Conservation (phyloP, 2,113 vertebrate species). For the Onychorhynchus coronatus region DNA sequence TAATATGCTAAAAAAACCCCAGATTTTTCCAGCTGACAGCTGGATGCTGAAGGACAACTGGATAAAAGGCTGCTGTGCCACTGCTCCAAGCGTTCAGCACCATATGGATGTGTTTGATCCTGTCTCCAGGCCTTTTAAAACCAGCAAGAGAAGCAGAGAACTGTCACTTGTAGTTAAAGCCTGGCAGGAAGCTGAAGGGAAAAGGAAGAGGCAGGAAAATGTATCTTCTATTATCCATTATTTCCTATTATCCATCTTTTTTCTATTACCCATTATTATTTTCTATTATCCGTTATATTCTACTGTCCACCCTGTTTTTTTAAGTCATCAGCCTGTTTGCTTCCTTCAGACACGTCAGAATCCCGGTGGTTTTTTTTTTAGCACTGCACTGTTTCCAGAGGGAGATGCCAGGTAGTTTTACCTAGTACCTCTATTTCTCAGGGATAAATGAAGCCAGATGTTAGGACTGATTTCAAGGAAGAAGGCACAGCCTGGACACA, state of each 20-base stretch:
- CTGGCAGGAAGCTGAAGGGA: not conserved
- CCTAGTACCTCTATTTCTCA: not conserved
- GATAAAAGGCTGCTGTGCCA: not conserved
- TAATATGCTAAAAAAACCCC: not conserved
- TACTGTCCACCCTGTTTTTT: not conserved
- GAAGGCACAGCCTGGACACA: not conserved
- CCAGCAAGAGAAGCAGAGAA: not conserved
- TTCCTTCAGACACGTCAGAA: not conserved
- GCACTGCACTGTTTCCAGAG: not conserved
- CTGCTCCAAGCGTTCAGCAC: not conserved
- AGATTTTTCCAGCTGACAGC: not conserved
- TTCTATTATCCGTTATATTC: not conserved
- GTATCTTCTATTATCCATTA: not conserved
- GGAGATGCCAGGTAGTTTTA: not conserved
- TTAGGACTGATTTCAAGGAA: not conserved
- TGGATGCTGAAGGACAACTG: not conserved
- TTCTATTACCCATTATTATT: too few relatives aligned
- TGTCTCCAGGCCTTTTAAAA: not conserved
- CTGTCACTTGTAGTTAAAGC: slow-evolving; percentile 12
- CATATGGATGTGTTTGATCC: not conserved
- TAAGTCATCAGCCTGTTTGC: not conserved
- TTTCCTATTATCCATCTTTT: not conserved
- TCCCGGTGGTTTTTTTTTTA: not conserved
- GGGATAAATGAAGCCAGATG: not conserved
- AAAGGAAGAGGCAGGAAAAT: not conserved